These are phyloP conservation scores for Aptenodytes patagonicus DNA, from an alignment of 2,113 vertebrate genomes.

Conservation along the genomic window DNA sequence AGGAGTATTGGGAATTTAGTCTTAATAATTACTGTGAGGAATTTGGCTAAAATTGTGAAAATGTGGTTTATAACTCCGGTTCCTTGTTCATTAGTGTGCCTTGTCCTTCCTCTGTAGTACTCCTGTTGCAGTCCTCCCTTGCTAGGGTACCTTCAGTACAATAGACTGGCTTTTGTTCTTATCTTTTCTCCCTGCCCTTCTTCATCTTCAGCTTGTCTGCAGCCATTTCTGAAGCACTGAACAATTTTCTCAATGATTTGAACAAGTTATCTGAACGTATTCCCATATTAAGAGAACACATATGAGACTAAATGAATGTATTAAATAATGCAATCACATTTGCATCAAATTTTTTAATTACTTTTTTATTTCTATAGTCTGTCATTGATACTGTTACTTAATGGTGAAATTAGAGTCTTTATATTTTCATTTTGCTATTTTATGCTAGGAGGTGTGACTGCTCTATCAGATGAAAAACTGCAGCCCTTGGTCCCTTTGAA, in stretches of 20 bases:
- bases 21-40: neutral
- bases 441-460: neutral
- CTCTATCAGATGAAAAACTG: neutral
- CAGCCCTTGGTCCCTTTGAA: neutral
- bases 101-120: neutral
- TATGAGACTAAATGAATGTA: neutral
- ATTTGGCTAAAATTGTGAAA: neutral
- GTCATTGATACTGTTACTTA: neutral
- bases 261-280: neutral
- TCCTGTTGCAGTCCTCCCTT: neutral
- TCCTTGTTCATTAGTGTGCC: neutral
- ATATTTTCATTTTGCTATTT: neutral
- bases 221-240: neutral
- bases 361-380: neutral
- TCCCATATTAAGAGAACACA: fast-evolving
- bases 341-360: neutral
- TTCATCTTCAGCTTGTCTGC: neutral
- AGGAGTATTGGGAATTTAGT: neutral
- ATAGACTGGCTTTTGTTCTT: neutral
- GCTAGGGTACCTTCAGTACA: neutral
- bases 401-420: neutral
- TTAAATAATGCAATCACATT: neutral
- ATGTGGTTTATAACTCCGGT: neutral
- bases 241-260: neutral
- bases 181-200: neutral